phyloP scores from a whole-genome alignment of 1,140 invertebrate genomes.

The Bombus vancouverensis region DNA sequence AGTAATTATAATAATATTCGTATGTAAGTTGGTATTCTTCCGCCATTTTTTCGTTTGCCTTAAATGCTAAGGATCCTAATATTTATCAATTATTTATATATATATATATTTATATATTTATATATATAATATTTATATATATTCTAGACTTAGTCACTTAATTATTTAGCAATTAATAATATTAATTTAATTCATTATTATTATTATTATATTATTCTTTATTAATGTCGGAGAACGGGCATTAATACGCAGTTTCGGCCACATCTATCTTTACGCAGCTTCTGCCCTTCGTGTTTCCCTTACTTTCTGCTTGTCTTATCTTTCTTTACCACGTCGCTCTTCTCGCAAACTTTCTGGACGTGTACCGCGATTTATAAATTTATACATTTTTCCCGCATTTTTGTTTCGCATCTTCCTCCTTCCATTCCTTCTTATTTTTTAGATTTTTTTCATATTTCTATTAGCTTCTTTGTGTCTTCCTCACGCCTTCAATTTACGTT shows the following conservation, averaged over 20 bases:
- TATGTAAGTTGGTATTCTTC: conserved; percentile 76
- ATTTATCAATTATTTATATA: conserved; percentile 80
- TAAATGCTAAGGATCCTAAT: conserved; percentile 76
- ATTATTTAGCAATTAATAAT: conserved; percentile 81
- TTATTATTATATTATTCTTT: conserved; percentile 79
- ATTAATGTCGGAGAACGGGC: conserved; percentile 81
- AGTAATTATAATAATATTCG: conserved; percentile 70
- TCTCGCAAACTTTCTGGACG: conserved; percentile 31
- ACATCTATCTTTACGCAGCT: conserved; percentile 51
- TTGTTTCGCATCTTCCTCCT: conserved; percentile 26
- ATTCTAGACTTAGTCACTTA: conserved; percentile 77
- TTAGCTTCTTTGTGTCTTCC: neutral
- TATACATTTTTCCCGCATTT: conserved; percentile 41
- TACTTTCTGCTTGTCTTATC: neutral
- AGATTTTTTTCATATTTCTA: conserved; percentile 1
- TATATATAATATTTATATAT: conserved; percentile 75
- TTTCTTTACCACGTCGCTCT: conserved; percentile 10
- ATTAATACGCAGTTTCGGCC: conserved; percentile 77
- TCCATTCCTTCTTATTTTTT: conserved; percentile 11
- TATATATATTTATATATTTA: conserved; percentile 69
- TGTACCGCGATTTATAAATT: conserved; percentile 53
- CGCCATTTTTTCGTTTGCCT: conserved; percentile 64
- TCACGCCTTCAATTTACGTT: conserved; percentile 53
- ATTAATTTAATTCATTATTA: conserved; percentile 78
- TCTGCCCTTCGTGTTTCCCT: conserved; percentile 24